Base-by-base conservation (phyloP, 2,113 vertebrate genomes). In the Cichladusa arquata region DNA sequence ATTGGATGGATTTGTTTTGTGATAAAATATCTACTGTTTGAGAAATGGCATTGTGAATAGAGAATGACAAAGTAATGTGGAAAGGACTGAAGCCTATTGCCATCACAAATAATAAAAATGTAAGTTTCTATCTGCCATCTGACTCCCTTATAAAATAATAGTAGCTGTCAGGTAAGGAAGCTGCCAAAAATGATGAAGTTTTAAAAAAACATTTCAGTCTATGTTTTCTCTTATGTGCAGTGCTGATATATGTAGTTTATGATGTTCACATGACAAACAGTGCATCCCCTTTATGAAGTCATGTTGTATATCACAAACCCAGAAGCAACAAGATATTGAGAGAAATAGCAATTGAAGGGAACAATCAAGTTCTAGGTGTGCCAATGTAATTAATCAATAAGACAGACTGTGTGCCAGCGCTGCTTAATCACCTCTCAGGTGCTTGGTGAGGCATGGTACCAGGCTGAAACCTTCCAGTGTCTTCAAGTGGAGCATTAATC, bases 71-170 rank as follows among this genome's bases (percentile, higher is more conserved):
- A 91, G 66, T 84, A 93, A 95, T 65, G 70, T 80, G 62, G 78
- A 87, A 92, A 94, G 70, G 45, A 87, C 81, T 87, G 73, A 82
- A 90, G 57, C 34, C 50, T 84, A 61, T 53, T 92, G 70, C 66
- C 33, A 23, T 95, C 81, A 77, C 78, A 95, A 92, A 90, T 92
- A 92, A 91, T 77, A 91, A 54, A 91, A 90, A 94, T 82, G 50
- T 87, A 85, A 77, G 78, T 87, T 88, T 92, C 70, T 92, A 26
- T 90, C 84, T 92, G 58, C 62, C 50, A 65, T 57, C 70, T 34
- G 50, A 61, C 70, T 85, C 23, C 45, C 58, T 76, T 66, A 72
- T 61, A 87, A 95, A 95, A 90, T 85, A 95, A 92, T 85, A 91
- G 66, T 44, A 88, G 25, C 81, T 91, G 94, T 91, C 94, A 95